Conservation (phyloP, 1,140 invertebrate species). For the Drosophila quadrilineata region DNA sequence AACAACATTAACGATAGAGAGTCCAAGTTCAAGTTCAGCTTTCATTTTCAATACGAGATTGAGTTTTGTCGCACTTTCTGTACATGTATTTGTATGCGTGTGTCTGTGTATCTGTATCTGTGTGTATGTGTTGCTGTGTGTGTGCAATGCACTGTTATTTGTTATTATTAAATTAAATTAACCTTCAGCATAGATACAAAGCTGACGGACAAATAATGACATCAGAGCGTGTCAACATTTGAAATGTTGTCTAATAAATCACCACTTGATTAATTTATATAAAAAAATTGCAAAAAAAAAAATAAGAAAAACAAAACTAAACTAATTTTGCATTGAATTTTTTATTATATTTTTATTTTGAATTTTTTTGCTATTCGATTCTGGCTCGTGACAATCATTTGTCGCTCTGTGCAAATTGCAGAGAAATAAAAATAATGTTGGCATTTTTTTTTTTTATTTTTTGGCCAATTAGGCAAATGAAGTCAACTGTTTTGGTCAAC, state of each 20-base stretch:
- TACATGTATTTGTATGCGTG: conserved; percentile 38
- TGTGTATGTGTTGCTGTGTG: conserved; percentile 11
- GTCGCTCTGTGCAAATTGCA: conserved; percentile 40
- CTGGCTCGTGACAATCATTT: conserved; percentile 47
- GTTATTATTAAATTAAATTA: conserved; percentile 78
- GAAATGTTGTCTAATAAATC: conserved; percentile 69
- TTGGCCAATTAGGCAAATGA: conserved; percentile 71
- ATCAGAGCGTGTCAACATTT: conserved; percentile 64
- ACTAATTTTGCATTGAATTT: conserved; percentile 46
- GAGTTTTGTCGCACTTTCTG: conserved; percentile 23
- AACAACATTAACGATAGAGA: too few species aligned
- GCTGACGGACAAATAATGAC: conserved; percentile 54
- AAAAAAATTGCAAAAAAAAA: too few species aligned
- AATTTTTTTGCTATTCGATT: background rate
- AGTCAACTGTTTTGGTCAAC: conserved; percentile 52
- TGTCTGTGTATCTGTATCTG: conserved; percentile 38
- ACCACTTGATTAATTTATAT: conserved; percentile 73
- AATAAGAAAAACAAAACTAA: too few species aligned
- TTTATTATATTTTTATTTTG: conserved; percentile 2
- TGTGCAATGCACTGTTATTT: conserved; percentile 38
- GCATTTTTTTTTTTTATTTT: too few species aligned
- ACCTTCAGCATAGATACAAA: conserved; percentile 52
- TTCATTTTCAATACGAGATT: conserved; percentile 53
- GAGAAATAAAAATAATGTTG: conserved; percentile 30
- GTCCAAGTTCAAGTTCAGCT: conserved; percentile 69